A percentile compares a stretch with the other conserved stretches of the same genome.
Evolutionary conservation across 37 sponge, comb jelly and placozoan genomes (phyloP).

Genomic region (Chondrosia reniformis): DNA sequence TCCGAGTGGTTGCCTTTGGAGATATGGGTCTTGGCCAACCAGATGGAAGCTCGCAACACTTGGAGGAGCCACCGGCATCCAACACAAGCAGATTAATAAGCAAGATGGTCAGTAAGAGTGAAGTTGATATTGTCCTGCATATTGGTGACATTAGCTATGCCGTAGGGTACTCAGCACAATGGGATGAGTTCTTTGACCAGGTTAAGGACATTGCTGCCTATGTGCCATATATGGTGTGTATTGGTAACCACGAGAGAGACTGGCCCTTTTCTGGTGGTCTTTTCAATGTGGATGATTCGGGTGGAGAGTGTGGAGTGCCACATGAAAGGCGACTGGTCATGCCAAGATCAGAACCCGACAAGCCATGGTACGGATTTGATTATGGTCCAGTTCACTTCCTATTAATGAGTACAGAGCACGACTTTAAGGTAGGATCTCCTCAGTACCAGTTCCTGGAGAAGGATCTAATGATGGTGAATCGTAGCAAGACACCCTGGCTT

Average conservation of each 20-base stretch:
- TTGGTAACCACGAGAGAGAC: conserved; percentile 81
- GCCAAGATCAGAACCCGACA: conserved; percentile 56
- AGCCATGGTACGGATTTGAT: conserved; percentile 73
- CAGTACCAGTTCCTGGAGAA: conserved; percentile 50
- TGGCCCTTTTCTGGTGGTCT: conserved; percentile 17
- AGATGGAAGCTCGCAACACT: conserved; percentile 17
- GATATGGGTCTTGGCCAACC: conserved; percentile 44
- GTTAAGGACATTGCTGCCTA: conserved; percentile 30
- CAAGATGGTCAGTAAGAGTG: background rate
- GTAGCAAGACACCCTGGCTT: conserved; percentile 74
- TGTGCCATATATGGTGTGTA: conserved; percentile 66
- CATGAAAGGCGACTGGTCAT: conserved; percentile 61
- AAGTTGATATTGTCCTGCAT: conserved; percentile 50
- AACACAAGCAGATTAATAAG: conserved; percentile 41
- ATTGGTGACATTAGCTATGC: conserved; percentile 37
- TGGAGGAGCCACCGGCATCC: conserved; percentile 35
- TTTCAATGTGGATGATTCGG: conserved; percentile 48
- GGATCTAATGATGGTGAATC: conserved; percentile 53
- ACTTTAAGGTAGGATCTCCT: conserved; percentile 26
- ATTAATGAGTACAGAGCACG: conserved; percentile 80
- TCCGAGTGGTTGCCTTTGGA: conserved; percentile 25
- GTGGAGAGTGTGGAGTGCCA: conserved; percentile 82
- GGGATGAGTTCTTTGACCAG: conserved; percentile 76
- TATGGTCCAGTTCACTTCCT: conserved; percentile 69
- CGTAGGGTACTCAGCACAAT: conserved; percentile 35